Evolutionary conservation across 2,888 invertebrate genomes (phyloP), one percentile per base, ranked within the genome.

Genomic region (Ectemnius cavifrons): DNA sequence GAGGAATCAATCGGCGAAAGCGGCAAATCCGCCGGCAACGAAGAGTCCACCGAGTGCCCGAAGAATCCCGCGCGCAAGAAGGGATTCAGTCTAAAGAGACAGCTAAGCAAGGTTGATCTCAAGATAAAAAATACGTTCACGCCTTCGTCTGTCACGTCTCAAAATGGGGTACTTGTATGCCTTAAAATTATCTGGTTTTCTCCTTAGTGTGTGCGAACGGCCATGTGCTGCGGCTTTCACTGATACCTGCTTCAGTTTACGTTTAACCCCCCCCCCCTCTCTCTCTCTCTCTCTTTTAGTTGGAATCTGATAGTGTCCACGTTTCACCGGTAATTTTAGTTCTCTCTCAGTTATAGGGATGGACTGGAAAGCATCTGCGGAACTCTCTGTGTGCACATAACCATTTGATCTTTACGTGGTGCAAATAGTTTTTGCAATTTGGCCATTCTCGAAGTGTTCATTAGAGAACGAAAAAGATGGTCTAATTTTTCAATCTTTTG

Each of bases 21-120:
- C 59, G 75, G 73, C 78, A 75, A 77, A 61, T 47, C 79, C 23
- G 62, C 67, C 46, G 57, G 67, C 46, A 80, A 84, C 81, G 83
- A 84, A 76, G 82, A 87, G 74, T 37, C 11, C 37, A 11, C 37
- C 37, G 84, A 88, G 5, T 75, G 81, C 57, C 81, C 85, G 63
- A 89, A 89, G 79, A 87, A 81, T 67, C 87, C 88, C 63, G 85
- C 91, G 71, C 96, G 96, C 14, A 52, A 52, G 95, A 96, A 95
- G 91, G 94, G 94, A 75, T 96, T 96, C 92, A 95, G 94, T 90
- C 92, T 96, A 74, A 96, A 96, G 91, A 94, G 96, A 84, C 96
- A 96, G 91, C 93, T 96, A 84, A 96, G 95, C 77, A 95, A 94
- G 91, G 96, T 96, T 82, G 95, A 96, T 89, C 92, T 95, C 85